Conservation (phyloP, 2,888 invertebrate genomes). For the Cheiracanthium punctorium region DNA sequence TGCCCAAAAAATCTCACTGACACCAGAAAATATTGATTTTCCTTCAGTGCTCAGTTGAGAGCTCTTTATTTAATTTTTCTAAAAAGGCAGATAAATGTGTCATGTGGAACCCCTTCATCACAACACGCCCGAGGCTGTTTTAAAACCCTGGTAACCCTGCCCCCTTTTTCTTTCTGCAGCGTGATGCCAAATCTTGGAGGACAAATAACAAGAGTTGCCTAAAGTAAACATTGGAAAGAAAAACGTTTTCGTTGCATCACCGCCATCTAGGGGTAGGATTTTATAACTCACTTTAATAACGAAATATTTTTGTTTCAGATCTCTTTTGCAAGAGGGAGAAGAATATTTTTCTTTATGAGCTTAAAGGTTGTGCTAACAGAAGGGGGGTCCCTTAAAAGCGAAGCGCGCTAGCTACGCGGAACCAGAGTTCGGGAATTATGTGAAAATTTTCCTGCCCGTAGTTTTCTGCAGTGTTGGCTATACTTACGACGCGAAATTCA, state of each 20-base stretch:
- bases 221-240: conserved; percentile 57
- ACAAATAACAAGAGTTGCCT: conserved; percentile 59
- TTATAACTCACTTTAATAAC: conserved; percentile 41
- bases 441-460: conserved; percentile 6
- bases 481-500: conserved; percentile 8
- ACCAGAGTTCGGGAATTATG: neutral
- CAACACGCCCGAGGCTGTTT: conserved; percentile 26
- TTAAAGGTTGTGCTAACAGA: conserved; percentile 33
- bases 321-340: neutral
- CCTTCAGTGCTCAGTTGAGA: too few relatives aligned
- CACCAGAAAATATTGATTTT: too few relatives aligned
- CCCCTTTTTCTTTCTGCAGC: conserved; percentile 14
- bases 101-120: neutral
- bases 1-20: too few relatives aligned
- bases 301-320: conserved; percentile 37
- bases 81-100: neutral
- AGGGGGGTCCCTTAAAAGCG: conserved; percentile 13
- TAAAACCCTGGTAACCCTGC: conserved; percentile 39
- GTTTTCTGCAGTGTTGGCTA: neutral
- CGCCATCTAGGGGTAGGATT: conserved; percentile 48
- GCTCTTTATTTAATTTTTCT: neutral
- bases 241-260: conserved; percentile 58
- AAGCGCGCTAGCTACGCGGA: too few relatives aligned
- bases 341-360: conserved; percentile 32
- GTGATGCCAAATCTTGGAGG: conserved; percentile 58